These are phyloP conservation scores for Drosophila flavopinicola DNA, from an alignment of 2,888 invertebrate species.

Conservation along the genomic window DNA sequence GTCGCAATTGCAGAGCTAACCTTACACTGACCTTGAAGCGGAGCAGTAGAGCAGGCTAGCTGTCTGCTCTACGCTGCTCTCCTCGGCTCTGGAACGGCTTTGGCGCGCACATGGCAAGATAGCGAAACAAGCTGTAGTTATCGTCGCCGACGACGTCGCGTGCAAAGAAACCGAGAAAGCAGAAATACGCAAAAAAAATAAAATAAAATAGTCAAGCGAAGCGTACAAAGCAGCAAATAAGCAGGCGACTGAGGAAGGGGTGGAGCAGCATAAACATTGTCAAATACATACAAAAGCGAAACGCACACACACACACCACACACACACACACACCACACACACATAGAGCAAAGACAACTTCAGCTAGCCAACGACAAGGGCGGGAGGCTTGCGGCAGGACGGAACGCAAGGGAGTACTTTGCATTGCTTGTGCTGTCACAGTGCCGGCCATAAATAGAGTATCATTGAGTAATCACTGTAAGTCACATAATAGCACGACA, in stretches of 20 bases:
- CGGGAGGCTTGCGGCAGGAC: slow-evolving; percentile 64
- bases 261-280: slow-evolving; percentile 51
- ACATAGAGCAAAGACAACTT: slow-evolving; percentile 37
- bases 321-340: slow-evolving; percentile 18
- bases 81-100: slow-evolving; percentile 42
- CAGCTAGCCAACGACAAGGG: slow-evolving; percentile 52
- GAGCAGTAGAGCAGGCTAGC: slow-evolving; percentile 57
- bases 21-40: slow-evolving; percentile 77
- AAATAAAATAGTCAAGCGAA: slow-evolving; percentile 56
- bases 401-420: slow-evolving; percentile 13
- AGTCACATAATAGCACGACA: slow-evolving; percentile 28
- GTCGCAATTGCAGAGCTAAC: slow-evolving; percentile 69
- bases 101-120: slow-evolving; percentile 60
- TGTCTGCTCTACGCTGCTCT: slow-evolving; percentile 5
- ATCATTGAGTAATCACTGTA: slow-evolving; percentile 26
- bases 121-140: slow-evolving; percentile 68
- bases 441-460: slow-evolving; percentile 22
- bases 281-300: slow-evolving; percentile 30
- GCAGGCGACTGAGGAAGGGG: slow-evolving; percentile 31
- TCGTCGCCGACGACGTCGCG: slow-evolving; percentile 44
- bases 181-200: slow-evolving; percentile 28
- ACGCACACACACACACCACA: slow-evolving; percentile 22
- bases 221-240: no score
- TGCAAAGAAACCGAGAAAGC: slow-evolving; percentile 45
- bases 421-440: slow-evolving; percentile 20